Conservation (phyloP, 2,113 vertebrate genomes). For the Lampris incognitus region DNA sequence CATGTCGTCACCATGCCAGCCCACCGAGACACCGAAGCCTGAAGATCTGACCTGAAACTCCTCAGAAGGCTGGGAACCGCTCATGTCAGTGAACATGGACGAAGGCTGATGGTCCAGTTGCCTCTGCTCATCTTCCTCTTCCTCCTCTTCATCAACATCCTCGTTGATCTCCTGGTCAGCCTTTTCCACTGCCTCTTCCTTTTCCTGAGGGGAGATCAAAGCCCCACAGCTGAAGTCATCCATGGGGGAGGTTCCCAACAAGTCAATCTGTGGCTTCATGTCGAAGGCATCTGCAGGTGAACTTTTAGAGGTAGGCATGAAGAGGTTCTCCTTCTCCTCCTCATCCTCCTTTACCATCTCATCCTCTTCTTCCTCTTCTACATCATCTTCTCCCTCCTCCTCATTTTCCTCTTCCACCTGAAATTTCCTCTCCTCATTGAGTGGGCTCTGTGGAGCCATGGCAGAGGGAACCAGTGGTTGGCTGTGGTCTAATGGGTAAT, state of each 20-base stretch:
- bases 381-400: constrained; percentile 19
- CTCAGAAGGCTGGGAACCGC: constrained; percentile 70
- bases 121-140: constrained; percentile 71
- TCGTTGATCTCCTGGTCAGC: constrained; percentile 85
- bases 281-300: constrained; percentile 42
- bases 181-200: constrained; percentile 81
- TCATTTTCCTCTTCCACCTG: constrained; percentile 44
- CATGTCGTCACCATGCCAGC: constrained; percentile 71
- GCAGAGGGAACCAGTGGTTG: constrained; percentile 17
- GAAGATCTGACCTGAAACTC: constrained; percentile 66
- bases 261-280: constrained; percentile 41
- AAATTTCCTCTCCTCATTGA: constrained; percentile 35
- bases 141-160: constrained; percentile 74
- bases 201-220: constrained; percentile 67
- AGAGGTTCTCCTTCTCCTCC: constrained; percentile 60
- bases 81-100: constrained; percentile 64
- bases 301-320: constrained; percentile 41
- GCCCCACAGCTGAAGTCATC: constrained; percentile 48
- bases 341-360: constrained; percentile 39
- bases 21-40: constrained; percentile 53
- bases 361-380: constrained; percentile 20
- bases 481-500: constrained; percentile 56
- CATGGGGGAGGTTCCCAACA: constrained; percentile 36
- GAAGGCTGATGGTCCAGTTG: constrained; percentile 68
- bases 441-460: constrained; percentile 35